Percentiles rank a stretch among this genome's conserved stretches.
Conservation (phyloP, 2,888 invertebrate genomes). For the Eustalomyia histrio region DNA sequence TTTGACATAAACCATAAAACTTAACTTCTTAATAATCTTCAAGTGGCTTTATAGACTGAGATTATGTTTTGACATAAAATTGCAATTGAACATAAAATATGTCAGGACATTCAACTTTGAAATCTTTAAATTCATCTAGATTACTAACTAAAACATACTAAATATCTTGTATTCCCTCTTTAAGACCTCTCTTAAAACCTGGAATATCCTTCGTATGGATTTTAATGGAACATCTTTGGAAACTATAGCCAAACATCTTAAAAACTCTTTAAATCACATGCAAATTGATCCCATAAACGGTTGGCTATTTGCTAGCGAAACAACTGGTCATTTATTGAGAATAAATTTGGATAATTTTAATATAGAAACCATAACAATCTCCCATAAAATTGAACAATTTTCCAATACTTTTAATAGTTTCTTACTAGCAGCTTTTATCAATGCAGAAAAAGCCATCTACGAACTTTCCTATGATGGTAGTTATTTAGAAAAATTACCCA, state of each 20-base stretch:
- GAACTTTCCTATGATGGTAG: slow-evolving; percentile 72
- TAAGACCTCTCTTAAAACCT: slow-evolving; percentile 76
- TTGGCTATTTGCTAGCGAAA: slow-evolving; percentile 87
- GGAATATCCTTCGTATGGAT: slow-evolving; percentile 89
- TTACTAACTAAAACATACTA: no score
- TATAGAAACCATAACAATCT: slow-evolving; percentile 6
- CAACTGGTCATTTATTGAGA: slow-evolving; percentile 64
- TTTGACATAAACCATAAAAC: no score
- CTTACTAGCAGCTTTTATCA: slow-evolving; percentile 69
- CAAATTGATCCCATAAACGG: slow-evolving; percentile 97
- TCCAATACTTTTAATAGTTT: slow-evolving; percentile 68
- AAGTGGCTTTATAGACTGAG: no score
- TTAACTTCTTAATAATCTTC: no score
- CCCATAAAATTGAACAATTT: slow-evolving; percentile 61
- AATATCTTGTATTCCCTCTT: no score
- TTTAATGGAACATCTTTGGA: slow-evolving; percentile 86
- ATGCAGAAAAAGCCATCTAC: slow-evolving; percentile 64
- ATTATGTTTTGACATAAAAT: no score
- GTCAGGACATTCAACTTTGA: no score
- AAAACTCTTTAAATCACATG: slow-evolving; percentile 87
- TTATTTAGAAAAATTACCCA: slow-evolving; percentile 7
- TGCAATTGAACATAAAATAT: no score
- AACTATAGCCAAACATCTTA: slow-evolving; percentile 86
- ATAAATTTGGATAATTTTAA: slow-evolving; percentile 66
- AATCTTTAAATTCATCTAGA: no score